phyloP scores from a whole-genome alignment of 2,113 vertebrate genomes.

The Ceyx cyanopectus region DNA sequence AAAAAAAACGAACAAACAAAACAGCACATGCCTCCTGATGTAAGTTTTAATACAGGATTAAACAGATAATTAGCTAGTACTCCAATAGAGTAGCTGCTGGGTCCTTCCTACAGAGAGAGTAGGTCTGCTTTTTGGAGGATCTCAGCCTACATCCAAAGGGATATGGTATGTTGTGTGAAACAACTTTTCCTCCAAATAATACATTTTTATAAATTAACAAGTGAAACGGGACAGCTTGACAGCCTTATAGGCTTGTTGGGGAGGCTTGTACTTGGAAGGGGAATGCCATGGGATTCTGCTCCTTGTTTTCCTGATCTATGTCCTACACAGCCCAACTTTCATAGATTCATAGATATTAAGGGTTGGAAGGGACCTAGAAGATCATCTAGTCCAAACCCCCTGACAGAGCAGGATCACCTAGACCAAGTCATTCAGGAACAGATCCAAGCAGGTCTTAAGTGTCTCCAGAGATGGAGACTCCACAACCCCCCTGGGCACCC shows the following conservation, averaged over 20 bases:
- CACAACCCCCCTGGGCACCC: no score
- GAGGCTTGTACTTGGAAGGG: fast-evolving
- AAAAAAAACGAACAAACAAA: no score
- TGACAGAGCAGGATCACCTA: no score
- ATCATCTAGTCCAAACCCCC: no score
- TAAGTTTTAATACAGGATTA: not conserved
- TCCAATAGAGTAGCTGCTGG: not conserved
- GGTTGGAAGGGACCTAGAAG: no score
- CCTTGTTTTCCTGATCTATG: not conserved
- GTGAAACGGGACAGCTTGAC: not conserved
- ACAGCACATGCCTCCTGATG: not conserved
- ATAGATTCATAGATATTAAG: no score
- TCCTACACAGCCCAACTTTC: not conserved
- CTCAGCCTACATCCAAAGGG: not conserved
- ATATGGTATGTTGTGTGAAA: not conserved
- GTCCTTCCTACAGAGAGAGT: not conserved
- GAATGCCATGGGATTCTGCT: not conserved
- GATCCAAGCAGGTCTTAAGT: no score
- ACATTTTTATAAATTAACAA: not conserved
- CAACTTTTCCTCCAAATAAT: not conserved
- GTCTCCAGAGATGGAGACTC: no score
- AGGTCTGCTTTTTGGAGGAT: not conserved
- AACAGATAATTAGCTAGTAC: not conserved
- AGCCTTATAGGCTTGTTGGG: not conserved
- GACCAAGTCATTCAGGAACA: no score